phyloP scores from a whole-genome alignment of 2,113 vertebrate genomes.

The Chamaea fasciata region DNA sequence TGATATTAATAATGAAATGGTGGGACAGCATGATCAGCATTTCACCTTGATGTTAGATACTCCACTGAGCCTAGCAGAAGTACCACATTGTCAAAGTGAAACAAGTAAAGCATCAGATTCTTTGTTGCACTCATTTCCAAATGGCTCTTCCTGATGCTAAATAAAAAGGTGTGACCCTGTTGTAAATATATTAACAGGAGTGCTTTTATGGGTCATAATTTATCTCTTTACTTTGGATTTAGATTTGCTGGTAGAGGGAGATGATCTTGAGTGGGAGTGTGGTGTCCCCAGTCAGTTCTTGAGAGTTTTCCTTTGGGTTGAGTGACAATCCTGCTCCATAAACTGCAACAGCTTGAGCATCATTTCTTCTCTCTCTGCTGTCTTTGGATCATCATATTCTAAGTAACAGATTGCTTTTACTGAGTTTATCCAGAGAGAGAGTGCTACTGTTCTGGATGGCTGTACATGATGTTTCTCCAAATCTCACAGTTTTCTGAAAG shows the following conservation, averaged over 20 bases:
- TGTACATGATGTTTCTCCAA: not conserved
- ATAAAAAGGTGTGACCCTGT: not conserved
- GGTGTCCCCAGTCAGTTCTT: not conserved
- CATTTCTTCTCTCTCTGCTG: not conserved
- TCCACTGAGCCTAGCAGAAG: not conserved
- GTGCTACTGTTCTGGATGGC: not conserved
- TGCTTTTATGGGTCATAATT: not conserved
- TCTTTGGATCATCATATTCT: not conserved
- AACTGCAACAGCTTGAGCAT: not conserved
- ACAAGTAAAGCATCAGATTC: not conserved
- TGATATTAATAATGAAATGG: not conserved
- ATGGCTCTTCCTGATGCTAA: not conserved
- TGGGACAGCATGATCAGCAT: not conserved
- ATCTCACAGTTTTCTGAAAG: not conserved
- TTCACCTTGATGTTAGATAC: not conserved
- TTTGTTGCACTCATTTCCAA: not conserved
- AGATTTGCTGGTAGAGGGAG: not conserved
- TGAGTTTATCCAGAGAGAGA: not conserved
- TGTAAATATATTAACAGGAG: not conserved
- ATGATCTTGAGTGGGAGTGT: not conserved
- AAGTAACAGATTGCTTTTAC: not conserved
- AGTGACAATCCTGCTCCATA: not conserved
- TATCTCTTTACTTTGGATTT: not conserved
- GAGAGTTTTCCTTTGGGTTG: not conserved
- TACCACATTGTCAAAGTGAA: not conserved